Evolutionary conservation across 1,140 invertebrate species (phyloP), one percentile per base, ranked within the genome.

Genomic region (Drosophila sp.): DNA sequence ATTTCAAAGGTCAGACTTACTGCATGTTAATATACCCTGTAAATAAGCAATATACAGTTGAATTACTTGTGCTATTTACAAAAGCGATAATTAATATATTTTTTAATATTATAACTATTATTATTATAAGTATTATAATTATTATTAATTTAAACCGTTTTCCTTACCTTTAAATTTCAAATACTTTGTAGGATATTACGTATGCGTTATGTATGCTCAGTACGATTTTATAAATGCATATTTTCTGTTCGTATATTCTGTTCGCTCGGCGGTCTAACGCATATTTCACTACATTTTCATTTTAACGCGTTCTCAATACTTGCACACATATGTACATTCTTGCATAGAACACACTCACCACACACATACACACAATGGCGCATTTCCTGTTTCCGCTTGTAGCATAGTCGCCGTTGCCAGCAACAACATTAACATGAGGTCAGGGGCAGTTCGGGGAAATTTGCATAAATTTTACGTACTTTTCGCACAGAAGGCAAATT

Each of bases 391-490:
- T 86, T 86, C 82, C 82, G 82, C 78, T 87, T 78, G 78, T 64
- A 65, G 59, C 70, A 63, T 13, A 76, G 67, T 72, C 72, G 63
- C 66, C 79, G 66, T 48, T 34, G 50, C 78, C 62, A 64, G 43
- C 46, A 41, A 43, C 50, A 57, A 46, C 25, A 58, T 43, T 8
- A 38, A 27, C 8, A 14, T 25, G 58, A 69, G 81, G 78, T 81
- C 82, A 82, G 86, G 74, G 70, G 78, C 43, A 69, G 54, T 54
- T 29, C 41, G 41, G 48, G 27, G 51, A 86, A 87, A 86, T 86
- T 86, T 86, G 82, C 82, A 86, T 86, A 86, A 87, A 86, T 86
- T 86, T 86, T 87, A 80, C 82, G 82, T 87, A 86, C 82, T 87
- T 86, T 86, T 86, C 82, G 78, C 75, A 86, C 82, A 82, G 82